Conservation (phyloP, 1,140 invertebrate genomes). For the Halyomorpha halys region DNA sequence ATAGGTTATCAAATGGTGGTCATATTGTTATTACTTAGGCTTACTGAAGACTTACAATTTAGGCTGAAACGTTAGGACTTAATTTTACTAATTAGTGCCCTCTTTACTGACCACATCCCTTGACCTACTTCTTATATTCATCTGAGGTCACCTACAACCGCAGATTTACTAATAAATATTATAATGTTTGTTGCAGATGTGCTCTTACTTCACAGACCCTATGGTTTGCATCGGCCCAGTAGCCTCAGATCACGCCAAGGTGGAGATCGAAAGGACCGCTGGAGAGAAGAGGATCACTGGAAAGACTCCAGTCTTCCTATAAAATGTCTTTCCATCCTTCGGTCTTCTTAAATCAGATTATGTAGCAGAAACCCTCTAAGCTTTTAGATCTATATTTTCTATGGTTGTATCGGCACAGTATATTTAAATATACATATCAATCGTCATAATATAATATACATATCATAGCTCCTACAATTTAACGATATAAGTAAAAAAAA, state of each 20-base stretch:
- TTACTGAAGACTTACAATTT: no score
- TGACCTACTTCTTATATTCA: no score
- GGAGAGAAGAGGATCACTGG: conserved; percentile 66
- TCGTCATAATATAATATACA: conserved; percentile 13
- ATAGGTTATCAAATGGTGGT: no score
- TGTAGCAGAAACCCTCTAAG: conserved; percentile 7
- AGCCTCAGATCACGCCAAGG: conserved; percentile 61
- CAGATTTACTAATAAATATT: no score
- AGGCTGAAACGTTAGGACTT: no score
- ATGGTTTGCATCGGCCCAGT: conserved; percentile 78
- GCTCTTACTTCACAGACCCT: conserved; percentile 82
- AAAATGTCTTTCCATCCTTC: background rate
- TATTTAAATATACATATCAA: conserved; percentile 25
- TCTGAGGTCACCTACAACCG: no score
- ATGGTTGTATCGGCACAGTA: conserved; percentile 25
- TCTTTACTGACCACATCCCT: no score
- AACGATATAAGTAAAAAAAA: conserved; percentile 5
- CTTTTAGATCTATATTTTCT: conserved; percentile 14
- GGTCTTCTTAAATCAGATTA: background rate
- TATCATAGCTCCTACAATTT: conserved; percentile 26
- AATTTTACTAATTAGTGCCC: no score
- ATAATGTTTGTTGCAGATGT: conserved; percentile 49
- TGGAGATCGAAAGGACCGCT: conserved; percentile 60
- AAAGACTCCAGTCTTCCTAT: conserved; percentile 26
- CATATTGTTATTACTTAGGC: no score